Conservation (phyloP, 2,797 vertebrate genomes). For the Micromesistius poutassou region DNA sequence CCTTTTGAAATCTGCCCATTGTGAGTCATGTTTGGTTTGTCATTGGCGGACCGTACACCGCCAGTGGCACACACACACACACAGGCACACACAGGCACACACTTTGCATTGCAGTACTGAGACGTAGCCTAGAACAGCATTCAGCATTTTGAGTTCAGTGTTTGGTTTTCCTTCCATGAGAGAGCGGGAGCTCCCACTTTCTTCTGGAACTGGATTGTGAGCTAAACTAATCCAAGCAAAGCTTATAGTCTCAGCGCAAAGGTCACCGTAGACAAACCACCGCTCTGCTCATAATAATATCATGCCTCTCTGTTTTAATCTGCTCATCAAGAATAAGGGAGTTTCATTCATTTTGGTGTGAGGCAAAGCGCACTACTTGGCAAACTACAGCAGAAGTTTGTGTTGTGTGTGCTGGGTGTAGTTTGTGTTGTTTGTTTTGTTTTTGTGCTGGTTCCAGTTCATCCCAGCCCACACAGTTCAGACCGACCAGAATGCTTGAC, state of each 20-base stretch:
- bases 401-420: background rate
- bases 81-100: too few species aligned
- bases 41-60: constrained; percentile 31
- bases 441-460: background rate
- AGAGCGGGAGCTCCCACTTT: background rate
- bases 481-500: background rate
- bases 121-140: background rate
- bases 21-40: constrained; percentile 51
- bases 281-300: background rate
- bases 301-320: background rate
- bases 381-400: background rate
- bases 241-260: background rate
- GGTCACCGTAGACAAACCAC: constrained; percentile 1
- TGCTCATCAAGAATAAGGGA: background rate
- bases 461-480: background rate
- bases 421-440: background rate
- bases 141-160: too few species aligned
- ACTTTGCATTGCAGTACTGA: background rate
- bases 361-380: background rate
- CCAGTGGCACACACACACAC: background rate
- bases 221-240: background rate
- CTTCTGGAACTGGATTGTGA: background rate
- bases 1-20: constrained; percentile 27
- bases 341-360: background rate
- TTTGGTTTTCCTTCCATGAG: too few species aligned